These are phyloP conservation scores for Leptobrachium leishanense DNA, from an alignment of 2,113 vertebrate species.

Conservation along the genomic window DNA sequence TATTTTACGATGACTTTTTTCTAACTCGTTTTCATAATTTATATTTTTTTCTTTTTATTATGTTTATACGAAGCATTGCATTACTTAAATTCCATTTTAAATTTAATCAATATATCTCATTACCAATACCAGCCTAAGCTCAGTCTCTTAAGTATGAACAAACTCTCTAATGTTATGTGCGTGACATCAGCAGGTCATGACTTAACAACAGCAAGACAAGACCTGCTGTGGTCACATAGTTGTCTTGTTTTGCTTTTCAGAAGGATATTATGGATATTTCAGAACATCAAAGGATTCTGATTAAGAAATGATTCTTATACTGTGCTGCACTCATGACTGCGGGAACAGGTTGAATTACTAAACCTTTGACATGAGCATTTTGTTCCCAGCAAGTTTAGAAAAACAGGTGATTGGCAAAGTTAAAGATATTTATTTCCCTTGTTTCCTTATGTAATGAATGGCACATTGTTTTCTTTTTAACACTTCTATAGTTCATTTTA, in stretches of 20 bases:
- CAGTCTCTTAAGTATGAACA: background rate
- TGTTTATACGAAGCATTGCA: background rate
- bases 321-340: background rate
- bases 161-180: background rate
- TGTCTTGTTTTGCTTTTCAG: constrained; percentile 3
- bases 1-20: background rate
- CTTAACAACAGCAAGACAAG: background rate
- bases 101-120: background rate
- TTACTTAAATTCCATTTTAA: background rate
- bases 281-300: constrained; percentile 8
- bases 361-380: background rate
- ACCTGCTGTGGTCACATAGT: constrained; percentile 3
- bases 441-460: background rate
- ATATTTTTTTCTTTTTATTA: background rate
- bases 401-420: background rate
- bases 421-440: background rate
- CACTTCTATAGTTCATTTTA: too few species aligned
- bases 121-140: background rate
- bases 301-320: constrained; percentile 2
- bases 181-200: constrained; percentile 20
- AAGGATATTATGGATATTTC: background rate
- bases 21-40: too few species aligned
- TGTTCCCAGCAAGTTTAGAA: background rate
- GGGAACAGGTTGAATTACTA: constrained; percentile 14
- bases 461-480: too few species aligned